phyloP scores from a whole-genome alignment of 2,888 invertebrate genomes.

The Calameuta idolon region DNA sequence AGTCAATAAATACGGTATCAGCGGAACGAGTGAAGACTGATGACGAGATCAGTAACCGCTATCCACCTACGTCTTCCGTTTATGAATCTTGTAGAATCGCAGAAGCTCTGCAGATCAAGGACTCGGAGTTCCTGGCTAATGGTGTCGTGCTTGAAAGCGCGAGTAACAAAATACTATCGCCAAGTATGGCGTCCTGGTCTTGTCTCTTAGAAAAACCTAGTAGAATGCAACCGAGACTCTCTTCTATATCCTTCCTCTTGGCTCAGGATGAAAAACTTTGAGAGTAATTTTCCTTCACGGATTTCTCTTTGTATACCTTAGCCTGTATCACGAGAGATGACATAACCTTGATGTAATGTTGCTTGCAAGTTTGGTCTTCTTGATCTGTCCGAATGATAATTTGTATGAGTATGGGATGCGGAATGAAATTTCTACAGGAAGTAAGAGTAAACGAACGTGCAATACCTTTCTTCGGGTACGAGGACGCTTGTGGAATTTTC shows the following conservation, averaged over 20 bases:
- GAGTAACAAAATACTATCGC: slow-evolving; percentile 57
- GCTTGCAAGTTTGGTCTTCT: not conserved
- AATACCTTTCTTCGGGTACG: not conserved
- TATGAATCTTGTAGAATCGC: not conserved
- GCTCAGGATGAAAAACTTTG: not conserved
- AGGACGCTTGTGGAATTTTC: not conserved
- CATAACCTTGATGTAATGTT: not conserved
- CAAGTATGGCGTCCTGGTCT: slow-evolving; percentile 47
- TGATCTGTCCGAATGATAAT: not conserved
- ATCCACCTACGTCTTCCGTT: not conserved
- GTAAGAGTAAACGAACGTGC: not conserved
- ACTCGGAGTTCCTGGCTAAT: not conserved
- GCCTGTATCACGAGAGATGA: not conserved
- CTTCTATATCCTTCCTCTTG: not conserved
- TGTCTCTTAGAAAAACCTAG: slow-evolving; percentile 45
- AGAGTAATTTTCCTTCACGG: not conserved
- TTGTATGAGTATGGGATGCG: not conserved
- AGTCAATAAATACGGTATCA: not conserved
- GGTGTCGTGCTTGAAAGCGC: slow-evolving; percentile 49
- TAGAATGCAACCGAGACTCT: slow-evolving; percentile 41
- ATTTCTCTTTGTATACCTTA: not conserved
- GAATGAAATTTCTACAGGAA: not conserved
- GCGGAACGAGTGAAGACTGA: not conserved
- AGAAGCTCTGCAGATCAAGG: not conserved
- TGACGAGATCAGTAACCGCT: not conserved